These are phyloP conservation scores for Listrodromus nycthemerus DNA, from an alignment of 2,888 invertebrate genomes.

Conservation along the genomic window DNA sequence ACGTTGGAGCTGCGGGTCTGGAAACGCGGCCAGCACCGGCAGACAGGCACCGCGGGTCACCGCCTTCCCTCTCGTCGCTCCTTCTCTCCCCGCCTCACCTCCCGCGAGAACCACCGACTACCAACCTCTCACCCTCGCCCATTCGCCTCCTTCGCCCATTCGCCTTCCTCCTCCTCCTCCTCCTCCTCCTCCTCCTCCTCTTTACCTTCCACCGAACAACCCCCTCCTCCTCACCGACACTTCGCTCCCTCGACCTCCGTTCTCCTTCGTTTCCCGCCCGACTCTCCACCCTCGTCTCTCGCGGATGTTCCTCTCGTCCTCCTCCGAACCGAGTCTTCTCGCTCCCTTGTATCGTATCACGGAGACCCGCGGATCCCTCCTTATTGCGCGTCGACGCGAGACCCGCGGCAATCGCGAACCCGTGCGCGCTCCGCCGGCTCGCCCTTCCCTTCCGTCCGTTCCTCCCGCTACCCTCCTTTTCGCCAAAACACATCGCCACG, in stretches of 20 bases:
- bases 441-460: slow-evolving; percentile 44
- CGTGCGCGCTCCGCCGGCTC: too few relatives aligned
- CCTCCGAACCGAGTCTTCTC: slow-evolving; percentile 38
- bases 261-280: slow-evolving; percentile 13
- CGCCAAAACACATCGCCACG: slow-evolving; percentile 51
- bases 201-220: not conserved
- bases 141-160: slow-evolving; percentile 56
- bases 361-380: slow-evolving; percentile 56
- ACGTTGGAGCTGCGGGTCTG: slow-evolving; percentile 72
- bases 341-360: slow-evolving; percentile 18
- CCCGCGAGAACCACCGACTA: slow-evolving; percentile 57
- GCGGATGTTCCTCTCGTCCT: slow-evolving; percentile 28
- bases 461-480: slow-evolving; percentile 36
- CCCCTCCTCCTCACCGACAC: slow-evolving; percentile 48
- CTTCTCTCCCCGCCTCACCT: slow-evolving; percentile 43
- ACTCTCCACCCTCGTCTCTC: slow-evolving; percentile 31
- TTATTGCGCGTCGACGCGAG: slow-evolving; percentile 61
- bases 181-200: slow-evolving; percentile 52
- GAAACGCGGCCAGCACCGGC: slow-evolving; percentile 80
- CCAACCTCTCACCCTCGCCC: slow-evolving; percentile 65
- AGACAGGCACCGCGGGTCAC: slow-evolving; percentile 84
- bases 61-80: slow-evolving; percentile 76
- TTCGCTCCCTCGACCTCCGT: slow-evolving; percentile 61
- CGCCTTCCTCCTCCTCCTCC: too few relatives aligned
- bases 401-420: slow-evolving; percentile 31